Base-by-base conservation (phyloP, 2,888 invertebrate genomes). In the Pollenia amentaria region DNA sequence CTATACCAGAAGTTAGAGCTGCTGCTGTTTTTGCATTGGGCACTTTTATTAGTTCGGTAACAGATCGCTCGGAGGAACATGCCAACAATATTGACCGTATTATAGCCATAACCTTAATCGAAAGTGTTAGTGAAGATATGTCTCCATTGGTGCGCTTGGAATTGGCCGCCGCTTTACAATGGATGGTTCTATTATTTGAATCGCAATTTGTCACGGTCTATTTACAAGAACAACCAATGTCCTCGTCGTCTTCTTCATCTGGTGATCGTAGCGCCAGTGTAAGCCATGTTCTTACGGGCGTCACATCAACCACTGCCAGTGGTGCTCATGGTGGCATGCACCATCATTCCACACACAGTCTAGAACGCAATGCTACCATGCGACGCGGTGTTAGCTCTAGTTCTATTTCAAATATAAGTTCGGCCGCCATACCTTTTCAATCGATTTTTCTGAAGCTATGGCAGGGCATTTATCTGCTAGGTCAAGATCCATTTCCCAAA, bases 1-100 rank as follows among this genome's bases (percentile, higher is more conserved):
- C 95, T 2, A 95, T 96, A 62, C 98, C 99, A 1, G 99, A 99
- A 95, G 98, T 97, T 0, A 95, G 99, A 83, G 98, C 99, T 12
- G 97, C 99, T 1, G 97, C 97, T 64, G 98, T 99, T 7, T 99
- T 96, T 94, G 99, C 99, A 14, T 94, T 99, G 87, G 99, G 99
- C 88, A 97, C 98, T 29, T 98, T 98, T 94, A 96, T 99, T 90
- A 97, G 97, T 92, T 97, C 97, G 48, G 96, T 96, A 57, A 95
- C 95, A 40, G 96, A 97, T 91, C 95, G 98, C 89, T 96, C 97
- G 70, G 98, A 98, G 91, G 98, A 98, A 91, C 99, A 99, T 94
- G 98, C 98, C 60, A 98, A 97, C 93, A 97, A 97, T 91, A 97
- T 99, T 84, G 98, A 99, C 94, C 98, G 98, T 91, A 96, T 97